A percentile compares a stretch with the other conserved stretches of the same genome.
Conservation (phyloP, 2,797 vertebrate species). For the Luscinia megarhynchos region DNA sequence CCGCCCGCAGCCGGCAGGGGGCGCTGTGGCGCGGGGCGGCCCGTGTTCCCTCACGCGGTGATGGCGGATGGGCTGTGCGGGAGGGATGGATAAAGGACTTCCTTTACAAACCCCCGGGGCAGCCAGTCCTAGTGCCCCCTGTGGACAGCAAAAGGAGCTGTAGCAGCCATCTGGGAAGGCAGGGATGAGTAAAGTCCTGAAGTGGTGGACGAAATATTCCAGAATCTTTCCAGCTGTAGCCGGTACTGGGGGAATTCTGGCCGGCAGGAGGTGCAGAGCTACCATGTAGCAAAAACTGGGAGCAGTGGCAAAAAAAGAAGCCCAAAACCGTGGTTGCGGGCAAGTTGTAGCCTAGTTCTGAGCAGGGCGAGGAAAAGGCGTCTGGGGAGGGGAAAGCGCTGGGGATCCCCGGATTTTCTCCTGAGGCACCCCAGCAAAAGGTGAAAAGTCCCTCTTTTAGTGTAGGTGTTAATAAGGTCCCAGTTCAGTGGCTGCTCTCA, state of each 20-base stretch:
- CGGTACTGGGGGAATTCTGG: not conserved
- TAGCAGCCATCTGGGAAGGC: not conserved
- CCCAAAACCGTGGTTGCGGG: accelerated
- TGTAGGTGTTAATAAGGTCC: not conserved
- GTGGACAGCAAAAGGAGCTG: not conserved
- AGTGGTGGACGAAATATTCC: not conserved
- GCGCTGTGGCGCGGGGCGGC: not conserved
- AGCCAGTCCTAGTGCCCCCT: accelerated
- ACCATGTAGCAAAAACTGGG: not conserved
- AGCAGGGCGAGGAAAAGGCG: no score
- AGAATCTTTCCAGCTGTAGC: not conserved
- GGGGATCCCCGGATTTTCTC: accelerated
- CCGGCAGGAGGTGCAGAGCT: not conserved
- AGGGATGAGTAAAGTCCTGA: not conserved
- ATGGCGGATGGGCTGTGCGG: accelerated
- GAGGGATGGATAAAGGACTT: no score
- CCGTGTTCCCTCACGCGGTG: not conserved
- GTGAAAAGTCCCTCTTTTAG: not conserved
- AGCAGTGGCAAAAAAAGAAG: not conserved
- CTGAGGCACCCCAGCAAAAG: not conserved
- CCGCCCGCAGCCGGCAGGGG: accelerated
- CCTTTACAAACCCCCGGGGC: accelerated
- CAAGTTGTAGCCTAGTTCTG: accelerated
- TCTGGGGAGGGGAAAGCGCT: not conserved
- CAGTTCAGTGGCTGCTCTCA: not conserved